These are phyloP conservation scores for Oplegnathus fasciatus DNA, from an alignment of 2,113 vertebrate genomes.

Conservation along the genomic window DNA sequence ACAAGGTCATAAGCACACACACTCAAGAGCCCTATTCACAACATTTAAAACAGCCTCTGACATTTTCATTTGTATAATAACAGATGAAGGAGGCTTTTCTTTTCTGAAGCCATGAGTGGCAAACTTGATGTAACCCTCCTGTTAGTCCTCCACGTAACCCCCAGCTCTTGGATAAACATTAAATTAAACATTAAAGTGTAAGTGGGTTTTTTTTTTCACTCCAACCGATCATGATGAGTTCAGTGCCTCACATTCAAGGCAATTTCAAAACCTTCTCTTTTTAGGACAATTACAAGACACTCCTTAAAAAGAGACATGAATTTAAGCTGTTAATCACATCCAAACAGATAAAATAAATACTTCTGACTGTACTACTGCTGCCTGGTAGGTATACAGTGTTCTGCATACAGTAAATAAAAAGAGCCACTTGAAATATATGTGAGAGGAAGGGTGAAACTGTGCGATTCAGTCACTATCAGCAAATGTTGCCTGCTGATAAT, in stretches of 20 bases:
- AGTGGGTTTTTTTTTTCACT: not conserved
- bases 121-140: conserved; percentile 31
- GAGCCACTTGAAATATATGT: conserved; percentile 4
- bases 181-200: conserved; percentile 48
- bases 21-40: conserved; percentile 55
- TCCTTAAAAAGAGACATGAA: not conserved
- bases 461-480: not conserved
- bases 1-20: conserved; percentile 65
- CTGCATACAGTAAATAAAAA: conserved; percentile 7
- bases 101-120: conserved; percentile 30
- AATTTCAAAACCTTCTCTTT: conserved; percentile 16
- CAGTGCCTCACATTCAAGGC: conserved; percentile 33
- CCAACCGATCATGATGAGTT: not conserved
- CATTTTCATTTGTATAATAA: conserved; percentile 50
- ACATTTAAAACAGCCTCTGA: conserved; percentile 46
- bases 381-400: not conserved
- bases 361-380: not conserved
- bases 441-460: not conserved
- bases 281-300: not conserved
- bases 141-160: conserved; percentile 6
- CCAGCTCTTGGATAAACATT: conserved; percentile 35
- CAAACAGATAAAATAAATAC: not conserved
- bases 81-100: conserved; percentile 36
- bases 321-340: conserved; percentile 20
- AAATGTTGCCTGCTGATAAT: conserved; percentile 29